These are phyloP conservation scores for Orientallactaga bullata DNA, from an alignment of 2,113 vertebrate species.

Conservation along the genomic window DNA sequence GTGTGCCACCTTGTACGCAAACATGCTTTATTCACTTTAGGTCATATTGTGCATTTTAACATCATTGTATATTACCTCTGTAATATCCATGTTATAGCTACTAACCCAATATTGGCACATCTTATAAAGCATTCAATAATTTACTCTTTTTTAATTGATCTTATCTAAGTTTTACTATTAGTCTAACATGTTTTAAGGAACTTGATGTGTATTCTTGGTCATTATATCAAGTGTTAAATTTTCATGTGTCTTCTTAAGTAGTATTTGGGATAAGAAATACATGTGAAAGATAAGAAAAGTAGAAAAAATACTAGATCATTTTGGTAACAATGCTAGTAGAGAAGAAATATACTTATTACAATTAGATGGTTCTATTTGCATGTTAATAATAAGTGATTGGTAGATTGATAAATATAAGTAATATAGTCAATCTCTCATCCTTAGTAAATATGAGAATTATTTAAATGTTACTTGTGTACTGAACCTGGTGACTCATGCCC, in stretches of 20 bases:
- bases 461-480: neutral
- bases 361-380: neutral
- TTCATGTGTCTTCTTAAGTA: neutral
- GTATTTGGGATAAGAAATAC: neutral
- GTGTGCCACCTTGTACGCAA: constrained; percentile 27
- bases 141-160: constrained; percentile 70
- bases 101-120: constrained; percentile 22
- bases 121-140: constrained; percentile 70
- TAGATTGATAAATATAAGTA: neutral
- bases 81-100: constrained; percentile 75
- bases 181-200: constrained; percentile 68
- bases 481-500: no score
- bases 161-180: constrained; percentile 68
- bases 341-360: neutral
- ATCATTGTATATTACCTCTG: constrained; percentile 69
- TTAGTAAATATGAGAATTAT: neutral
- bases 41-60: constrained; percentile 78
- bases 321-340: neutral
- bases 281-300: no score
- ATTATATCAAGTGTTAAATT: neutral
- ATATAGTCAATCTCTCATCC: neutral
- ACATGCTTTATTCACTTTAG: constrained; percentile 74
- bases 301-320: neutral
- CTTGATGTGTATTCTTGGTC: constrained; percentile 51
- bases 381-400: neutral